Evolutionary conservation across 1,140 invertebrate genomes (phyloP), one percentile per base, ranked within the genome.

Genomic region (Cryptotermes secundus): DNA sequence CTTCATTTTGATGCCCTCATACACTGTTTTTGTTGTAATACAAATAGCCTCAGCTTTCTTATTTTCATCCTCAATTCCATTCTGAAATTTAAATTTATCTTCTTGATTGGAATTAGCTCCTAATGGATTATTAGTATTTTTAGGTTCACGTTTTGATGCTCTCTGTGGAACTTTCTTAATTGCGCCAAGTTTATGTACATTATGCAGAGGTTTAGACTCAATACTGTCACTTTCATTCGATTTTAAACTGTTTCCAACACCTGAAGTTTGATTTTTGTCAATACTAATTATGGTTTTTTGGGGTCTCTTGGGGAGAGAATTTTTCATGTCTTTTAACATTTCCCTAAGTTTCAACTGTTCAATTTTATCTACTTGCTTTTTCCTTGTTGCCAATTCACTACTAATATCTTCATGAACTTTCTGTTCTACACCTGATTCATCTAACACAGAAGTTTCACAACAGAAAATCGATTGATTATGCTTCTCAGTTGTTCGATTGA

Each of bases 321-420:
- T 91, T 87, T 94, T 93, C 92, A 94, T 93, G 87, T 93, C 92
- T 86, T 93, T 93, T 84, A 94, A 86, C 90, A 93, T 92, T 86
- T 93, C 92, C 85, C 91, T 93, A 35, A 94, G 87, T 88, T 91
- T 92, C 53, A 88, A 87, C 85, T 89, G 89, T 87, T 92, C 92
- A 87, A 93, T 91, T 65, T 90, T 89, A 26, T 89, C 86, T 2
- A 86, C 87, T 31, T 89, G 87, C 19, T 85, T 84, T n/a, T 87
- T 86, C 35, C 87, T 87, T 83, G 86, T 88, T 45, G 86, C 85
- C 72, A 72, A 72, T 87, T 87, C 65, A 87, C 84, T 79, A 82
- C 86, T 86, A 65, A 79, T n/a, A 84, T 82, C 83, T 81, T 7
- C 34, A 22, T 24, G 34, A 36, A 49, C 84, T 34, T 79, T 83